These are phyloP conservation scores for Melanotaenia trifasciata DNA, from an alignment of 2,797 vertebrate genomes.

Conservation along the genomic window DNA sequence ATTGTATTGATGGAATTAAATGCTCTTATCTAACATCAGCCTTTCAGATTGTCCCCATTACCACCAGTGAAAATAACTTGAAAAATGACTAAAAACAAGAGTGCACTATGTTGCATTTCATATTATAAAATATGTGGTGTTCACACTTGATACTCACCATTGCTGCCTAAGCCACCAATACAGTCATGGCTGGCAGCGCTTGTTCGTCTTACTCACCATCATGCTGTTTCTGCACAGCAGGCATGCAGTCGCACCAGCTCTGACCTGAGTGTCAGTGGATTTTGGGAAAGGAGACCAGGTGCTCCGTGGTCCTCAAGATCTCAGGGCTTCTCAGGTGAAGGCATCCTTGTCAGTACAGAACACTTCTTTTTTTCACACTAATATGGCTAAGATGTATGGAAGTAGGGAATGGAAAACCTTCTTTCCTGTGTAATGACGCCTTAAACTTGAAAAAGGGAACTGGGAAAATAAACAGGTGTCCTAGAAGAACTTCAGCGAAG, in stretches of 20 bases:
- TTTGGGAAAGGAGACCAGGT: constrained; percentile 43
- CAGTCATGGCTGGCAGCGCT: constrained; percentile 72
- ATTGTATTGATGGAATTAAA: constrained; percentile 5
- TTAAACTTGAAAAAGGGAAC: constrained; percentile 38
- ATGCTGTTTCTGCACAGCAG: constrained; percentile 38
- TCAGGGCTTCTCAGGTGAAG: constrained; percentile 65
- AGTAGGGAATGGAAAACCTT: constrained; percentile 38
- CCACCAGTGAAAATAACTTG: constrained; percentile 11
- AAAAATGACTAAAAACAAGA: constrained; percentile 15
- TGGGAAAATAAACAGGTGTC: constrained; percentile 59
- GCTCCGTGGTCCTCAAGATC: constrained; percentile 71
- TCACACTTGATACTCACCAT: constrained; percentile 76
- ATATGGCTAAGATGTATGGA: constrained; percentile 53
- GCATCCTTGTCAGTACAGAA: constrained; percentile 58
- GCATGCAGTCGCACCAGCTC: constrained; percentile 33
- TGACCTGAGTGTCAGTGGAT: constrained; percentile 40
- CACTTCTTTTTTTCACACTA: constrained; percentile 44
- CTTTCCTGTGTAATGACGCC: constrained; percentile 51
- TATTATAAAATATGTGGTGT: constrained; percentile 55
- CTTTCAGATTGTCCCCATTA: constrained; percentile 1
- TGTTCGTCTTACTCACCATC: constrained; percentile 72
- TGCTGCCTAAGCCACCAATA: constrained; percentile 73
- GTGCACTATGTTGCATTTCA: constrained; percentile 22
- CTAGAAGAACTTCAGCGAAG: constrained; percentile 40
- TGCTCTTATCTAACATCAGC: neutral